Conservation (phyloP, 2,797 vertebrate species). For the Sarcoramphus papa region DNA sequence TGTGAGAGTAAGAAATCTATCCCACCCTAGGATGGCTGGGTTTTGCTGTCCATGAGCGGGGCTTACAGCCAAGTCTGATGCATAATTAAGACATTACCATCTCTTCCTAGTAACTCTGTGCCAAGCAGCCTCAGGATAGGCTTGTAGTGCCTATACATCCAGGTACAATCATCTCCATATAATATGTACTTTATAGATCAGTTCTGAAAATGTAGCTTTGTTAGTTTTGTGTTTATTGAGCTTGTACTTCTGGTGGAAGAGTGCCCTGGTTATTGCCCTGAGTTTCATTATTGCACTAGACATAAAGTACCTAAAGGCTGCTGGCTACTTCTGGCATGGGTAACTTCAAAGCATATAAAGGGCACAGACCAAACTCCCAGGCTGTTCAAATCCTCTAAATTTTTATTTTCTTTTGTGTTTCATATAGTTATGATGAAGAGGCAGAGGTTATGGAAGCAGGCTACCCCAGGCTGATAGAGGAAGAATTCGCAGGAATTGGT, state of each 20-base stretch:
- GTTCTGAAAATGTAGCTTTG: background rate
- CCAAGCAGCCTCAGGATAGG: background rate
- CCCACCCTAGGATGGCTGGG: background rate
- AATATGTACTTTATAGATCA: background rate
- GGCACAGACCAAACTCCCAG: background rate
- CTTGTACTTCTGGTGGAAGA: background rate
- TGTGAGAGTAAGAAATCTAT: background rate
- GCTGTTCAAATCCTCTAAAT: background rate
- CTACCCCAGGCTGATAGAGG: slow-evolving; percentile 82
- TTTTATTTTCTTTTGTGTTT: slow-evolving; percentile 12
- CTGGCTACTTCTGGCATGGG: background rate
- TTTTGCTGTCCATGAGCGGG: background rate
- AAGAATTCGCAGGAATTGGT: slow-evolving; percentile 88
- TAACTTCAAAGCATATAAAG: background rate
- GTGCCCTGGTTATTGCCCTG: background rate
- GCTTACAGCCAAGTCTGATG: background rate
- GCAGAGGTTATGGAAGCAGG: slow-evolving; percentile 80
- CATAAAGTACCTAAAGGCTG: background rate
- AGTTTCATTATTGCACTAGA: background rate
- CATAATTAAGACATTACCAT: background rate
- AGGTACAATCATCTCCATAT: background rate
- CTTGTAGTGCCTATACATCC: background rate
- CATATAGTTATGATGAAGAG: slow-evolving; percentile 84
- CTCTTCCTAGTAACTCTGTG: background rate
- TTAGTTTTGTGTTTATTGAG: background rate